Evolutionary conservation across 2,888 invertebrate genomes (phyloP).

Genomic region (Neoaliturus tenellus): DNA sequence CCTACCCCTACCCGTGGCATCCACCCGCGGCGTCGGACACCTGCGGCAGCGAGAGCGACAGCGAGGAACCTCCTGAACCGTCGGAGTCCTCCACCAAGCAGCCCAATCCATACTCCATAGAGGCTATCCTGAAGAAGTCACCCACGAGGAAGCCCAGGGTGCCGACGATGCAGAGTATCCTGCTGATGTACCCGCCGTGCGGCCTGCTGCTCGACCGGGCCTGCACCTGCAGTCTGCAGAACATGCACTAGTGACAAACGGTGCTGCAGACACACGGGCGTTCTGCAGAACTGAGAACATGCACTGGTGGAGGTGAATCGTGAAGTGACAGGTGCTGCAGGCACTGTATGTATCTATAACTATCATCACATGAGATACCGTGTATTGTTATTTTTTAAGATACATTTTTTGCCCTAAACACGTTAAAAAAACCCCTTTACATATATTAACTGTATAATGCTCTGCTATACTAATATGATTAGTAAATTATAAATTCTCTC

Average conservation of each 20-base stretch:
- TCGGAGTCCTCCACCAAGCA: slow-evolving; percentile 72
- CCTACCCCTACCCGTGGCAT: slow-evolving; percentile 73
- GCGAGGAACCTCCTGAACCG: slow-evolving; percentile 14
- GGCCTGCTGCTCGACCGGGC: slow-evolving; percentile 68
- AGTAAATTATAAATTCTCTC: too few relatives aligned
- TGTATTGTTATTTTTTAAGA: too few relatives aligned
- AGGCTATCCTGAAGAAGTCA: slow-evolving; percentile 66
- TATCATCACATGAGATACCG: too few relatives aligned
- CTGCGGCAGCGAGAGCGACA: slow-evolving; percentile 48
- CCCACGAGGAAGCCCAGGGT: slow-evolving; percentile 50
- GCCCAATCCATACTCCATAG: slow-evolving; percentile 90
- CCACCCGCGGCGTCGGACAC: slow-evolving; percentile 72
- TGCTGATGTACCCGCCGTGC: slow-evolving; percentile 67
- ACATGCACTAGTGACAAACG: neutral
- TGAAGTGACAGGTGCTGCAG: too few relatives aligned
- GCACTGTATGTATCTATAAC: too few relatives aligned
- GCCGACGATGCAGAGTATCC: slow-evolving; percentile 57
- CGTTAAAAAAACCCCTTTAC: too few relatives aligned
- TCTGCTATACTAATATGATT: too few relatives aligned
- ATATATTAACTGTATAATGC: too few relatives aligned
- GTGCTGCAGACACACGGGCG: too few relatives aligned
- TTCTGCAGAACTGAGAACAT: too few relatives aligned
- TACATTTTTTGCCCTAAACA: too few relatives aligned
- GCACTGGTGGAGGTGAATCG: neutral
- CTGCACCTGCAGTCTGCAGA: slow-evolving; percentile 67